Conservation (phyloP, 2,113 vertebrate species). For the Corvus moneduloides region DNA sequence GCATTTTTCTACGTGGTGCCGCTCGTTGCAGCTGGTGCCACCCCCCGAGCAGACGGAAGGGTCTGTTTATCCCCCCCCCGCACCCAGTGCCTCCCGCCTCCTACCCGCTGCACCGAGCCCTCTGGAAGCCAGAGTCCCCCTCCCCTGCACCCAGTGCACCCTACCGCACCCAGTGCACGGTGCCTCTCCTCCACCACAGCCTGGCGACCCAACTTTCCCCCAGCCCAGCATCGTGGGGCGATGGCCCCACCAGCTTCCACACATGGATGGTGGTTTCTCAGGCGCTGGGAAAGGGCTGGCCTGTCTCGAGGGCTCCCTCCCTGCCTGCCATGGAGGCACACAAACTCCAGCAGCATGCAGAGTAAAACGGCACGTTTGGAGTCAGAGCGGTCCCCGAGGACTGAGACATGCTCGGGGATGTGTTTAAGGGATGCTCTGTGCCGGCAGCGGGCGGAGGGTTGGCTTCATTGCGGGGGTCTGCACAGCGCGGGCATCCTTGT, state of each 20-base stretch:
- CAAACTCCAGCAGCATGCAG: neutral
- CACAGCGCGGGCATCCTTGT: neutral
- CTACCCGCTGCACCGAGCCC: neutral
- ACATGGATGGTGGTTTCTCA: neutral
- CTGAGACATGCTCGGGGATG: rapidly evolving
- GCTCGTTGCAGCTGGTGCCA: neutral
- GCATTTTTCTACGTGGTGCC: neutral
- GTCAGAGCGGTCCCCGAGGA: neutral
- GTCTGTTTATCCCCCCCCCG: neutral
- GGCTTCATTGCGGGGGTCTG: neutral
- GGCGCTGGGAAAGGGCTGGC: neutral
- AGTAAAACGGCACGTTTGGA: neutral
- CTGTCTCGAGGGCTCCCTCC: neutral
- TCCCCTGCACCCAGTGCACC: no score
- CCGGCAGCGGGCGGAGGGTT: neutral
- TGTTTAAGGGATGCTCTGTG: neutral
- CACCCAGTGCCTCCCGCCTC: neutral
- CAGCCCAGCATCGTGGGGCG: neutral
- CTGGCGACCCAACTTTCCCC: neutral
- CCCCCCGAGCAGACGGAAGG: neutral
- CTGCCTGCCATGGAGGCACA: neutral
- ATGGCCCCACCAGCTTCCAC: neutral
- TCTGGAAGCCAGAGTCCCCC: neutral
- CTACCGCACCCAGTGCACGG: neutral
- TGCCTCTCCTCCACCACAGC: neutral